Percentiles rank a stretch among this genome's conserved stretches.
phyloP scores from a whole-genome alignment of 1,140 invertebrate species.

The Meloidogyne hapla region DNA sequence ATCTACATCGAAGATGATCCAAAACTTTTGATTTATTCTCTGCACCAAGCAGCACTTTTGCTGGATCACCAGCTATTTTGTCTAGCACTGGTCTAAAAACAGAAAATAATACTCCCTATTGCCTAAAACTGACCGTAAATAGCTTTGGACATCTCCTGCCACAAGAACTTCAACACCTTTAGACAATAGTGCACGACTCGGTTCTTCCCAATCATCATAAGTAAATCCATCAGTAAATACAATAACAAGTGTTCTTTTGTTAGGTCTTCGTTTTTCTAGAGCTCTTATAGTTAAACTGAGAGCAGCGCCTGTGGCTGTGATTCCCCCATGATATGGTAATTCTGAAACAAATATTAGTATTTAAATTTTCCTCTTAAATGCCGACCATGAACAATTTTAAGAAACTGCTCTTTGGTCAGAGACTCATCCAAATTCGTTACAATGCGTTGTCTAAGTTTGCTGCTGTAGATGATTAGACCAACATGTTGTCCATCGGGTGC shows the following conservation, averaged over 20 bases:
- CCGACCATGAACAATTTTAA: slow-evolving; percentile 13
- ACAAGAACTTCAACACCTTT: slow-evolving; percentile 20
- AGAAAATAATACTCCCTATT: neutral
- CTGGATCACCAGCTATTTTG: slow-evolving; percentile 27
- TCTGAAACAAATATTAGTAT: slow-evolving; percentile 11
- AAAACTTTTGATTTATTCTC: slow-evolving; percentile 27
- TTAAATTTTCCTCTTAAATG: neutral
- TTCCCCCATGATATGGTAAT: slow-evolving; percentile 29
- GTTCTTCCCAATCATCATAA: slow-evolving; percentile 23
- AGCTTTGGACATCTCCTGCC: neutral
- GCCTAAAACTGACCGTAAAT: neutral
- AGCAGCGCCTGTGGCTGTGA: slow-evolving; percentile 30
- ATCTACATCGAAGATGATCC: slow-evolving; percentile 12
- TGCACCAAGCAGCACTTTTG: slow-evolving; percentile 8
- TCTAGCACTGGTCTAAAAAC: slow-evolving; percentile 29
- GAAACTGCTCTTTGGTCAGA: slow-evolving; percentile 1
- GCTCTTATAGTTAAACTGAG: slow-evolving; percentile 24
- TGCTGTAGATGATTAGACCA: slow-evolving; percentile 33
- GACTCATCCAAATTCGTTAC: slow-evolving; percentile 25
- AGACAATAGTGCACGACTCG: neutral
- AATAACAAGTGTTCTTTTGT: slow-evolving; percentile 30
- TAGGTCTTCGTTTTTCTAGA: slow-evolving; percentile 26
- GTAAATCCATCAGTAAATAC: slow-evolving; percentile 30
- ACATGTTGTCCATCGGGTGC: slow-evolving; percentile 22
- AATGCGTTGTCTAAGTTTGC: slow-evolving; percentile 25